Conservation (phyloP, 2,113 vertebrate species). For the Hypomesus transpacificus region DNA sequence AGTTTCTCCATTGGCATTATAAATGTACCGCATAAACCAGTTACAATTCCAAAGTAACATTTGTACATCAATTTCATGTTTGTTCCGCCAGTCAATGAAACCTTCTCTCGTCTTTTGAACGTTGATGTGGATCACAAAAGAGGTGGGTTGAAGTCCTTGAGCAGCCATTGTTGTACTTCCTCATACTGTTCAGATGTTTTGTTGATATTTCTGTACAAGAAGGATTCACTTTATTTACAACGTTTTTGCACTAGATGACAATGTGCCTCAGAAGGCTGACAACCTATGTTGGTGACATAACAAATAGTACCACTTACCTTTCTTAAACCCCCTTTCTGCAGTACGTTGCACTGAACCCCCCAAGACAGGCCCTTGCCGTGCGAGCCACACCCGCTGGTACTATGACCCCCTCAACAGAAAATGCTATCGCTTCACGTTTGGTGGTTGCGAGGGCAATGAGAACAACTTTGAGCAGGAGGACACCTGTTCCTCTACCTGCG, state of each 20-base stretch:
- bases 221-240: no score
- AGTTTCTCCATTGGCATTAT: no score
- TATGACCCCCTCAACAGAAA: constrained; percentile 78
- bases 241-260: no score
- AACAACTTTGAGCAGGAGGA: constrained; percentile 82
- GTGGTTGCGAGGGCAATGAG: constrained; percentile 81
- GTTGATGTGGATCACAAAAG: constrained; percentile 47
- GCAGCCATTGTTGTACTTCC: background rate
- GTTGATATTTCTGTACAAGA: no score
- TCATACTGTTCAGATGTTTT: no score
- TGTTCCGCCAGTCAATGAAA: constrained; percentile 57
- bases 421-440: constrained; percentile 83
- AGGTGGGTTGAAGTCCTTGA: constrained; percentile 41
- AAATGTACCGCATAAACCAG: no score
- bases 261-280: no score
- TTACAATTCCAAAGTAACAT: background rate
- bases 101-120: constrained; percentile 53
- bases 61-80: background rate
- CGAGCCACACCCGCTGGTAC: constrained; percentile 81
- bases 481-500: constrained; percentile 73
- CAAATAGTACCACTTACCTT: background rate
- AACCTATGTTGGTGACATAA: no score
- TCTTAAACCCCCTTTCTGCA: constrained; percentile 39
- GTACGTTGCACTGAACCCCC: constrained; percentile 83
- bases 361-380: constrained; percentile 75